A percentile compares a stretch with the other conserved stretches of the same genome.
Conservation (phyloP, 2,113 vertebrate genomes). For the Aramus guarauna region DNA sequence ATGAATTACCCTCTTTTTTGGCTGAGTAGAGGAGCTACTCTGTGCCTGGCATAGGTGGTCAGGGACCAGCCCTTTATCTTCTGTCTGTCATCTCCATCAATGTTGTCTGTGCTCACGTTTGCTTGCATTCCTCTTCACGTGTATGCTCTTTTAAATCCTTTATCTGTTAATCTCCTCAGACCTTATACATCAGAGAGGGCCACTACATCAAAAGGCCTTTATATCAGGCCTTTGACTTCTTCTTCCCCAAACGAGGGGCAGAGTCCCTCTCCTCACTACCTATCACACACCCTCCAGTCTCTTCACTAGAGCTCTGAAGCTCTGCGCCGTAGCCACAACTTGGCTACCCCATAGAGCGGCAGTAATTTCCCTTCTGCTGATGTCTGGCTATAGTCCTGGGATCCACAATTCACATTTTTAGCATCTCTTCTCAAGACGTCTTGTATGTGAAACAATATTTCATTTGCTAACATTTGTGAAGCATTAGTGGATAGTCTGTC, state of each 20-base stretch:
- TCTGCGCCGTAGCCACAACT: not conserved
- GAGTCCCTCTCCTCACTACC: not conserved
- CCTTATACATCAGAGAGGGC: not conserved
- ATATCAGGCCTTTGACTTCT: not conserved
- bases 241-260: not conserved
- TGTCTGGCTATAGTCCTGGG: not conserved
- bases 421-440: not conserved
- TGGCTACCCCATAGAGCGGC: too few relatives aligned
- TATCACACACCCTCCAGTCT: not conserved
- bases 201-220: not conserved
- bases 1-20: not conserved
- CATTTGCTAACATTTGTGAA: not conserved
- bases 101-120: not conserved
- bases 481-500: not conserved
- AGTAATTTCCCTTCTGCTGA: not conserved
- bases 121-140: not conserved
- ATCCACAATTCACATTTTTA: not conserved
- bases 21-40: not conserved
- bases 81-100: not conserved
- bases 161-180: not conserved
- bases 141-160: not conserved
- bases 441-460: not conserved
- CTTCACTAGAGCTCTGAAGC: not conserved
- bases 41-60: rapidly evolving
- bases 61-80: not conserved